These are phyloP conservation scores for Myotis findleyi DNA, from an alignment of 2,797 vertebrate genomes.

Conservation along the genomic window DNA sequence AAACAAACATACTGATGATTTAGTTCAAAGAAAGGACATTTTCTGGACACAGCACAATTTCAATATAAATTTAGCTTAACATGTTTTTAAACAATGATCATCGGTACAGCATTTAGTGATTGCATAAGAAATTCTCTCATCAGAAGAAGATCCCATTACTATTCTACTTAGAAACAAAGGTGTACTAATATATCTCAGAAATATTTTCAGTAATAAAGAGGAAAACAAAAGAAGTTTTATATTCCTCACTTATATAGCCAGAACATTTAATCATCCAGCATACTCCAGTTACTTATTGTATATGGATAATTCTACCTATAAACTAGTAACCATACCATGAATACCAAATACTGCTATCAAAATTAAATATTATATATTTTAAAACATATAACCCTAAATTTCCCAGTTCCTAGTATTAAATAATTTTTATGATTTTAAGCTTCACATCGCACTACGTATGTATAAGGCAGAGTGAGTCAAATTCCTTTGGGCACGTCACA, in stretches of 20 bases:
- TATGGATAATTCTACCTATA: not conserved
- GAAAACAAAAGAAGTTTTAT: not conserved
- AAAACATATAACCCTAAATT: not conserved
- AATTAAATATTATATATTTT: not conserved
- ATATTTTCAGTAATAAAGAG: not conserved
- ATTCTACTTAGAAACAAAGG: conserved; percentile 15
- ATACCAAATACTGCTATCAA: not conserved
- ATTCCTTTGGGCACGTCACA: not conserved
- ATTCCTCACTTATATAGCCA: not conserved
- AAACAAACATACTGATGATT: conserved; percentile 52
- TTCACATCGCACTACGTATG: not conserved
- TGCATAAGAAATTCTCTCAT: not conserved
- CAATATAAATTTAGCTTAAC: not conserved
- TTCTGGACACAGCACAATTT: not conserved
- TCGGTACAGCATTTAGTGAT: not conserved
- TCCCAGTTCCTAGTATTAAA: not conserved
- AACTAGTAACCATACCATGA: not conserved
- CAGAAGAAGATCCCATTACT: not conserved
- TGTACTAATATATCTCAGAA: conserved; percentile 10
- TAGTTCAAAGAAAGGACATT: not conserved
- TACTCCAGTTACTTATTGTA: not conserved
- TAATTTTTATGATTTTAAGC: not conserved
- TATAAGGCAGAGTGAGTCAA: not conserved
- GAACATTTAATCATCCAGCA: not conserved
- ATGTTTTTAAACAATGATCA: conserved; percentile 21